A percentile compares a stretch with the other conserved stretches of the same genome.
phyloP scores from a whole-genome alignment of 2,113 vertebrate genomes.

The Protobothrops flavoviridis region DNA sequence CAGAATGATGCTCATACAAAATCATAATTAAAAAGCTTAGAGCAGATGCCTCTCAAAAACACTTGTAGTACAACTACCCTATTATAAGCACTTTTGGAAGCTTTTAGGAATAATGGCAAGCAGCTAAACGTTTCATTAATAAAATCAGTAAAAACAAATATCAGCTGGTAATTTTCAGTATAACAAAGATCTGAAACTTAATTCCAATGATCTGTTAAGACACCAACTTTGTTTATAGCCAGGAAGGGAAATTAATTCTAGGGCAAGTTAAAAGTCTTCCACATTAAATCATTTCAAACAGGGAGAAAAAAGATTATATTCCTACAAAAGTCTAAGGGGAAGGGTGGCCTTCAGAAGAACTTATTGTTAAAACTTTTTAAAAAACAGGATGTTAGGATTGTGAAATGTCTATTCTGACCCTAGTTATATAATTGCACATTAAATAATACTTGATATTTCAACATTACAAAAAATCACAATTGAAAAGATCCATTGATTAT shows the following conservation, averaged over 20 bases:
- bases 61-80: neutral
- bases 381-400: neutral
- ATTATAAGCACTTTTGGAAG: neutral
- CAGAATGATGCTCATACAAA: neutral
- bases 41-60: neutral
- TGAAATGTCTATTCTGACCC: neutral
- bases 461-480: neutral
- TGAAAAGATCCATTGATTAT: neutral
- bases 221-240: neutral
- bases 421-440: neutral
- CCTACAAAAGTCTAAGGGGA: neutral
- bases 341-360: neutral
- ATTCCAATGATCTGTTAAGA: neutral
- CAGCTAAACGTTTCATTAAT: neutral
- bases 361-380: neutral
- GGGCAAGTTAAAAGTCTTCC: neutral
- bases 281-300: neutral
- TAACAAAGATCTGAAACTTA: neutral
- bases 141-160: neutral
- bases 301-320: neutral
- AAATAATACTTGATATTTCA: neutral
- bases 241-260: too few species aligned
- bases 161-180: neutral
- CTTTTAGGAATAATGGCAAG: neutral
- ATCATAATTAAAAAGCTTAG: neutral